Evolutionary conservation across 2,888 invertebrate species (phyloP), one percentile per base, ranked within the genome.

Genomic region (Nomada fabriciana): DNA sequence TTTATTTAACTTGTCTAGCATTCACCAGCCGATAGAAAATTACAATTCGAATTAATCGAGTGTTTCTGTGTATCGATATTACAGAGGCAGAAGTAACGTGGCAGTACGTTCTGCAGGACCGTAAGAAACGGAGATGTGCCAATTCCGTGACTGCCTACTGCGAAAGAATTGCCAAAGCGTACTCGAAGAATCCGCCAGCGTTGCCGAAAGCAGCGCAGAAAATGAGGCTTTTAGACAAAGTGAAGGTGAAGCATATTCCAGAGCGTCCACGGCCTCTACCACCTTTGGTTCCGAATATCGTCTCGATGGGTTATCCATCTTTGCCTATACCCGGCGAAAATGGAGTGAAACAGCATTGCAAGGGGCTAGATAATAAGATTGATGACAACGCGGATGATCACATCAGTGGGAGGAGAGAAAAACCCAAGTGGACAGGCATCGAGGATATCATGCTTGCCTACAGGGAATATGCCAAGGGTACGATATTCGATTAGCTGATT

Each of bases 101-200:
- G 97, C 94, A 95, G 88, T 95, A 95, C 90, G 95, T 97, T 83
- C 89, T 96, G 3, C 95, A 95, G 90, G 96, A 96, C 86, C 94
- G 96, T 65, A 94, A 95, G 86, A 95, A 95, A 82, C 94, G 96
- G 76, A 94, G 95, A 83, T 94, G 95, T 70, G 91, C 93, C 42
- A 94, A 94, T 63, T 91, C 94, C 50, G 92, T 95, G 65, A 95
- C 94, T 5, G 94, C 94, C 64, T 95, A 95, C 86, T 94, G 94
- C 90, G 91, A 94, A 90, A 86, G 93, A 92, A 89, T 93, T 29
- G 93, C 93, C 47, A 92, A 91, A 84, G 90, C 86, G 20, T 93
- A 93, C 60, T 91, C 91, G 76, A 91, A 89, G 72, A 91, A 91
- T 87, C 93, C 93, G 61, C 93, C 93, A 10, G 72, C 86, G 43